These are phyloP conservation scores for Sthenelais limicola DNA, from an alignment of 2,888 invertebrate species.

Conservation along the genomic window DNA sequence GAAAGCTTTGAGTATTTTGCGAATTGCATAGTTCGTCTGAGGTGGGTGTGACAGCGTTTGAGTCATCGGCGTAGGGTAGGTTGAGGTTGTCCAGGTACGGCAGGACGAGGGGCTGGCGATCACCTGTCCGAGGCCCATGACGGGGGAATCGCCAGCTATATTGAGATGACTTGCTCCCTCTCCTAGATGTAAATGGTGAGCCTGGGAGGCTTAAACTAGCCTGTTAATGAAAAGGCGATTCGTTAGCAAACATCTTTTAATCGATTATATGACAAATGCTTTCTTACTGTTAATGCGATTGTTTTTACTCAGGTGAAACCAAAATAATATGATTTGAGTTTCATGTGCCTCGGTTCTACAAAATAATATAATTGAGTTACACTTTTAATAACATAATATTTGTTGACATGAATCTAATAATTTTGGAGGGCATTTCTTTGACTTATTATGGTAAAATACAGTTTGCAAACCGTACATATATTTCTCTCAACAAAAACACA, in stretches of 20 bases:
- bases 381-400: no score
- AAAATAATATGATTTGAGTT: neutral
- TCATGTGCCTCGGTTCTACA: no score
- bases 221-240: constrained; percentile 76
- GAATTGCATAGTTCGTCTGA: constrained; percentile 83
- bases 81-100: constrained; percentile 83
- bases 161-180: constrained; percentile 83
- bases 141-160: constrained; percentile 60
- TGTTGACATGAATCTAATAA: no score
- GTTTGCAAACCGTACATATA: neutral
- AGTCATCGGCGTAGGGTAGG: constrained; percentile 97
- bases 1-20: constrained; percentile 77
- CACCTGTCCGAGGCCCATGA: constrained; percentile 75
- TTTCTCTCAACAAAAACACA: neutral
- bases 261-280: no score
- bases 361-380: no score
- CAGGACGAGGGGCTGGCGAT: constrained; percentile 92
- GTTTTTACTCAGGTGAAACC: neutral
- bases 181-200: constrained; percentile 93
- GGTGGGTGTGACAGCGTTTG: constrained; percentile 97
- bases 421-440: no score
- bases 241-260: no score
- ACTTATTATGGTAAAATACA: constrained; percentile 6
- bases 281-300: no score
- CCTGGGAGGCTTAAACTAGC: constrained; percentile 97